Evolutionary conservation across 2,888 invertebrate species (phyloP).

Genomic region (Formica aserva): DNA sequence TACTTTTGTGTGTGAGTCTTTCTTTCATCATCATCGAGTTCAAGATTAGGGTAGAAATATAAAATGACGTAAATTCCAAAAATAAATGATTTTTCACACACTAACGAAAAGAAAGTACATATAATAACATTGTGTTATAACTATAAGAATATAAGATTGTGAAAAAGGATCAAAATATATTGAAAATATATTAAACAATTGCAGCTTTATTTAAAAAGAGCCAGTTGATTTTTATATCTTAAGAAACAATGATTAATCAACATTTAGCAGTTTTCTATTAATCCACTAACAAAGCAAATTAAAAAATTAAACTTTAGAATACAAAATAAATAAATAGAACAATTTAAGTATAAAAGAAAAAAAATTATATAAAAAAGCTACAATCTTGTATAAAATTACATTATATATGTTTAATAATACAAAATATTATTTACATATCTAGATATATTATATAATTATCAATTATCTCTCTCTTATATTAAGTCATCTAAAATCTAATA

Average conservation of each 20-base stretch:
- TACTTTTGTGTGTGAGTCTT: background rate
- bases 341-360: background rate
- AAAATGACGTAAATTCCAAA: slow-evolving; percentile 27
- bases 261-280: background rate
- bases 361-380: background rate
- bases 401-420: background rate
- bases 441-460: background rate
- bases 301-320: background rate
- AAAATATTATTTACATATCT: slow-evolving; percentile 17
- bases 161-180: background rate
- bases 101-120: background rate
- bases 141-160: background rate
- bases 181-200: too few species aligned
- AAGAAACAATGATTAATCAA: slow-evolving; percentile 6
- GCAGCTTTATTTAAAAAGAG: background rate
- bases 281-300: background rate
- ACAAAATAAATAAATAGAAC: background rate
- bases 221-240: background rate
- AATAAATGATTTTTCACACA: background rate
- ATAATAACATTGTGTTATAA: background rate
- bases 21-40: background rate
- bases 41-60: slow-evolving; percentile 16
- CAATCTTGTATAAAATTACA: background rate
- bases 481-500: background rate
- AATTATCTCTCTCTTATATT: slow-evolving; percentile 1